These are phyloP conservation scores for Epinotia ramella DNA, from an alignment of 2,888 invertebrate genomes.

Conservation along the genomic window DNA sequence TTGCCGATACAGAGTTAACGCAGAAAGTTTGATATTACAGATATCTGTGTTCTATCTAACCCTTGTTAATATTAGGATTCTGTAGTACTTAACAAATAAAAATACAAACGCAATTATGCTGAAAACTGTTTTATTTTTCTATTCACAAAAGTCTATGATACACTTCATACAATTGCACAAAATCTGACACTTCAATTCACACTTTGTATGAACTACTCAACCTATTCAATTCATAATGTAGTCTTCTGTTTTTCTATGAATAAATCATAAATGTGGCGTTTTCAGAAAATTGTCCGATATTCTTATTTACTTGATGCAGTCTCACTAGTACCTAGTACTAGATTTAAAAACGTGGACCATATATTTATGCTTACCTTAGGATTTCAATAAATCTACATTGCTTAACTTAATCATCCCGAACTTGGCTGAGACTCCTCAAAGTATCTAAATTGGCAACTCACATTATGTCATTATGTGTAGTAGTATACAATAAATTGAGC, in stretches of 20 bases:
- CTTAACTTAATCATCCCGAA: background rate
- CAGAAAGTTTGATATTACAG: too few species aligned
- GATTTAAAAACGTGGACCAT: conserved; percentile 1
- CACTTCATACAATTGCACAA: conserved; percentile 64
- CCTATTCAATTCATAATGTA: conserved; percentile 42
- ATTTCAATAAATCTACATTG: conserved; percentile 12
- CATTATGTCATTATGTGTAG: background rate
- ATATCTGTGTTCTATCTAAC: too few species aligned
- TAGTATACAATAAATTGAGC: conserved; percentile 17
- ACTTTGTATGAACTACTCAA: conserved; percentile 56
- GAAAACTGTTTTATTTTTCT: conserved; percentile 64
- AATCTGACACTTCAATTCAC: conserved; percentile 55
- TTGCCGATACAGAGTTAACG: too few species aligned
- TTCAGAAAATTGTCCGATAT: conserved; percentile 5
- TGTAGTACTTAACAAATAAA: background rate
- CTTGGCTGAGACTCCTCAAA: background rate
- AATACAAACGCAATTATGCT: conserved; percentile 50
- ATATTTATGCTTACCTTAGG: background rate
- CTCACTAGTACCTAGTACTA: background rate
- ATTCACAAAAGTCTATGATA: conserved; percentile 61
- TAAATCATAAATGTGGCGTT: background rate
- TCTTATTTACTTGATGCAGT: background rate
- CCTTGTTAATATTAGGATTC: too few species aligned
- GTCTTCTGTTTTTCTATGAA: conserved; percentile 29
- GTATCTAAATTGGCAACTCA: background rate